Base-by-base conservation (phyloP, 2,113 vertebrate species). In the Murina feae region DNA sequence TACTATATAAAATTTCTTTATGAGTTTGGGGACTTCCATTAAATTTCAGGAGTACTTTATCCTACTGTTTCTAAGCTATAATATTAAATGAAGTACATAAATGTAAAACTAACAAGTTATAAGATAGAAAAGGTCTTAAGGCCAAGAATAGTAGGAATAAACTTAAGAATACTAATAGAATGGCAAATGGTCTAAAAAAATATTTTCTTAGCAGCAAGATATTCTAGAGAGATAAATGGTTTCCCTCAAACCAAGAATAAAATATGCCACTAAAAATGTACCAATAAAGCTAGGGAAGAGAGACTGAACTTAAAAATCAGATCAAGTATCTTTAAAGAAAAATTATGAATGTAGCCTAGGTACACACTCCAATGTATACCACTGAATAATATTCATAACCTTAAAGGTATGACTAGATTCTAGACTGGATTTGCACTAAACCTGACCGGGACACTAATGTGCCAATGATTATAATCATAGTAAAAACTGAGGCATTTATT, bases 31-130 rank as follows among this genome's bases (percentile, higher is more conserved):
- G 69, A 84, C 18, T 55, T 86, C 65, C 69, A 13, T n/a, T 84
- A 84, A 84, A 94, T 66, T 91, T 89, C 21, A 95, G 9, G 14
- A 89, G 68, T 20, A 91, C 85, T 9, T 32, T 14, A 91, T 69
- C 28, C 30, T 75, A 42, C 30, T 85, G 18, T 74, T 93, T 82
- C 21, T 55, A 60, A 76, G 39, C 30, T 76, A n/a, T 12, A 94
- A 47, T 25, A 71, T 68, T 53, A 89, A 49, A 69, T 63, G 18
- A 74, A 74, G 44, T 60, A 66, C 4, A 4, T 65, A 68, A 51
- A 39, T 49, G 49, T 69, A 60, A 81, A 85, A 75, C 5, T 37
- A 47, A 69, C 66, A 81, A 65, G 14, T 53, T 86, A 5, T 49
- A 39, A 47, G 53, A 79, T 0, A 96, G 30, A 53, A 75, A 86